Percentiles rank a stretch among this genome's conserved stretches.
phyloP scores from a whole-genome alignment of 2,113 vertebrate species.

The Felis chaus region DNA sequence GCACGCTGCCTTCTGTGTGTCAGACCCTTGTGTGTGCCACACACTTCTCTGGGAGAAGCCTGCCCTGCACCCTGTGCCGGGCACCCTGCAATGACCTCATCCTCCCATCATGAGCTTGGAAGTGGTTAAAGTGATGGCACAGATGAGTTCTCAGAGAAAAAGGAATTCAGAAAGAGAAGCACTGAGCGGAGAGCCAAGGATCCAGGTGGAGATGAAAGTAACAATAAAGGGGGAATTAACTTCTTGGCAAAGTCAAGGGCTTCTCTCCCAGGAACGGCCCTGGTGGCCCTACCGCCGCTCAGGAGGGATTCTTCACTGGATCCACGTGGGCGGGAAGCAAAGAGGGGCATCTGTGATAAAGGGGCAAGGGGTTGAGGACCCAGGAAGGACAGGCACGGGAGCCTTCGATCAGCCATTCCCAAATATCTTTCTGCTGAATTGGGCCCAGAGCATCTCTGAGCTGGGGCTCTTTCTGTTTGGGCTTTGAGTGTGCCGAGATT shows the following conservation, averaged over 20 bases:
- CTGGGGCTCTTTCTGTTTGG: background rate
- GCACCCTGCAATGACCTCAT: background rate
- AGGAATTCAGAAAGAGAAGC: background rate
- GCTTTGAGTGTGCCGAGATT: background rate
- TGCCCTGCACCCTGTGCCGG: background rate
- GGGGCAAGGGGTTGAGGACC: background rate
- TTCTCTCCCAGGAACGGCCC: background rate
- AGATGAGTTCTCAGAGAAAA: background rate
- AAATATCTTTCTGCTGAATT: background rate
- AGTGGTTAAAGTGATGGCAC: background rate
- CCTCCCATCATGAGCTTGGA: accelerated
- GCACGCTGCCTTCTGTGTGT: accelerated
- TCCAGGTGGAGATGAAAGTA: background rate
- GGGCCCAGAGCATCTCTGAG: background rate
- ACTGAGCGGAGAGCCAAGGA: background rate
- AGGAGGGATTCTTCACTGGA: background rate
- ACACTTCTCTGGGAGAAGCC: background rate
- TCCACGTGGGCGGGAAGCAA: background rate
- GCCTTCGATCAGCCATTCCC: background rate
- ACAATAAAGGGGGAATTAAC: background rate
- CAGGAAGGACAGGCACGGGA: background rate
- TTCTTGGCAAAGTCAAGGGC: background rate
- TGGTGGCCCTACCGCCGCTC: background rate
- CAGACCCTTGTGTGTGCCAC: too few species aligned
- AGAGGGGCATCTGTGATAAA: background rate